phyloP scores from a whole-genome alignment of 1,140 invertebrate species.

The Goniozus legneri region DNA sequence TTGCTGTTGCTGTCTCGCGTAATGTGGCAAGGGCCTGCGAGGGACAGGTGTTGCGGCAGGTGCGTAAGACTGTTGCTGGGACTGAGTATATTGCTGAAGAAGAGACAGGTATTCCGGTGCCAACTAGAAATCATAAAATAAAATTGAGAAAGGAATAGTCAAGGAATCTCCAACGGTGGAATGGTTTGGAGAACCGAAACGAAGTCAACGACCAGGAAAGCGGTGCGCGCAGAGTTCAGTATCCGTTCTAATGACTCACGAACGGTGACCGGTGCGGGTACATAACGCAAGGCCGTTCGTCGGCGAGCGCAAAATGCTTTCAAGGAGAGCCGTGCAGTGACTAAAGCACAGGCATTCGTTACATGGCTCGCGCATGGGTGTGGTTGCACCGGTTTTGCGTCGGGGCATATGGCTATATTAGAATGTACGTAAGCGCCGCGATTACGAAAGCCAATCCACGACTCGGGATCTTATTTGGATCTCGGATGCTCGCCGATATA shows the following conservation, averaged over 20 bases:
- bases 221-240: too few relatives aligned
- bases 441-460: not conserved
- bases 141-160: not conserved
- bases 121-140: conserved; percentile 35
- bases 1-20: conserved; percentile 44
- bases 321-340: too few relatives aligned
- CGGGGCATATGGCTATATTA: not conserved
- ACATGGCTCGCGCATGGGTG: conserved; percentile 26
- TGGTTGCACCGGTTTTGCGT: conserved; percentile 36
- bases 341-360: too few relatives aligned
- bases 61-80: conserved; percentile 26
- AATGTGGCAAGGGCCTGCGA: conserved; percentile 33
- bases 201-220: conserved; percentile 11
- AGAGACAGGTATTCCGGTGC: conserved; percentile 44
- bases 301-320: conserved; percentile 6
- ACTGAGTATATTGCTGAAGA: conserved; percentile 41
- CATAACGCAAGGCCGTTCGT: conserved; percentile 20
- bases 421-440: not conserved
- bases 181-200: not conserved
- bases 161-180: not conserved
- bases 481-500: too few relatives aligned
- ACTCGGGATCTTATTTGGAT: too few relatives aligned
- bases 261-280: conserved; percentile 9
- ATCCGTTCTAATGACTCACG: conserved; percentile 29
- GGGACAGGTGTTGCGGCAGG: conserved; percentile 19